Percentiles rank a stretch among this genome's conserved stretches.
Conservation (phyloP, 2,888 invertebrate species). For the Ormyrus pomaceus region DNA sequence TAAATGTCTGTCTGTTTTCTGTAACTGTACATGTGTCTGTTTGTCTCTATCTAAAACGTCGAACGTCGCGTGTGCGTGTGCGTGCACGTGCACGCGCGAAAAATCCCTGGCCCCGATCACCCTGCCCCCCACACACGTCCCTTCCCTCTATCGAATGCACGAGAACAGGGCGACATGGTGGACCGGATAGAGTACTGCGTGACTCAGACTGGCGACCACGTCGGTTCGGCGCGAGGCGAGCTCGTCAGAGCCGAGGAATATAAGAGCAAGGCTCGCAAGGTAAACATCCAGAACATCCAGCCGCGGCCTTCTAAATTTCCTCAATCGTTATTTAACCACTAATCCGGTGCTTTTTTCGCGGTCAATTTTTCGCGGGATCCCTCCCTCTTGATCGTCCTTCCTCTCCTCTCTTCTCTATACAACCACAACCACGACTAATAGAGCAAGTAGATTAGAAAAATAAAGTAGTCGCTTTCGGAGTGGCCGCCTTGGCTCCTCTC, state of each 20-base stretch:
- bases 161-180: slow-evolving; percentile 91
- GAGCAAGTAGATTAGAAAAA: no score
- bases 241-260: slow-evolving; percentile 88
- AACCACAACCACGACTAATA: no score
- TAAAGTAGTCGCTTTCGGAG: no score
- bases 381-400: no score
- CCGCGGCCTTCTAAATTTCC: background rate
- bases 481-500: no score
- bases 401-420: no score
- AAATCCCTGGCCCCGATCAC: slow-evolving; percentile 11
- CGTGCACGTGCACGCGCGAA: slow-evolving; percentile 44
- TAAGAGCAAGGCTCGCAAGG: slow-evolving; percentile 93
- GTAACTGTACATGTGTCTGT: slow-evolving; percentile 1
- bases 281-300: slow-evolving; percentile 75
- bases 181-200: slow-evolving; percentile 97
- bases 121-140: background rate
- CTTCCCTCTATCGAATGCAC: slow-evolving; percentile 54
- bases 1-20: slow-evolving; percentile 20
- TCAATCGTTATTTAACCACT: no score
- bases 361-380: no score
- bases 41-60: slow-evolving; percentile 1
- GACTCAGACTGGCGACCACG: slow-evolving; percentile 89
- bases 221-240: slow-evolving; percentile 87
- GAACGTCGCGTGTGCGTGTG: slow-evolving; percentile 31
- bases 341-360: background rate